Conservation (phyloP, 2,797 vertebrate genomes). For the Sebastes miniatus region DNA sequence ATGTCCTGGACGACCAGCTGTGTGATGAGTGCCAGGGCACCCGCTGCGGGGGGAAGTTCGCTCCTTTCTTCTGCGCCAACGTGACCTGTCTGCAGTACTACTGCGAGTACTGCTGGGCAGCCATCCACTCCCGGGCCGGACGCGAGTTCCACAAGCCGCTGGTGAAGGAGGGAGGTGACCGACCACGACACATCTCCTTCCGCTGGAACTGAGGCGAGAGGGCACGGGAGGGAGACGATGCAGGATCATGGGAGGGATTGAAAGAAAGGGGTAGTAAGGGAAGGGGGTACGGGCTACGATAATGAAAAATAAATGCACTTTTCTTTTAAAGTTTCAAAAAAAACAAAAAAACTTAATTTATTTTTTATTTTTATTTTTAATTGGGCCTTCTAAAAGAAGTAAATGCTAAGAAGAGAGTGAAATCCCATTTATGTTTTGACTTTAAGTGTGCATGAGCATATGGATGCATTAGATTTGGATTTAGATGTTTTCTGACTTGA, state of each 20-base stretch:
- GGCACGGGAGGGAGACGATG: constrained; percentile 65
- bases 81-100: constrained; percentile 99
- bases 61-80: constrained; percentile 99
- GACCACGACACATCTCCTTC: constrained; percentile 99
- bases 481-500: constrained; percentile 82
- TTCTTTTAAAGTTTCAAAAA: constrained; percentile 87
- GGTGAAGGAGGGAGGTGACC: constrained; percentile 99
- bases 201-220: constrained; percentile 95
- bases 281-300: constrained; percentile 75
- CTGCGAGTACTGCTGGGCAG: constrained; percentile 99
- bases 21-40: constrained; percentile 99
- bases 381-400: constrained; percentile 78
- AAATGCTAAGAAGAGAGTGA: constrained; percentile 76
- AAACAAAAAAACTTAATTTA: constrained; percentile 74
- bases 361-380: constrained; percentile 70
- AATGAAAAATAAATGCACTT: constrained; percentile 97
- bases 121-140: constrained; percentile 98
- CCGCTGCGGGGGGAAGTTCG: constrained; percentile 98
- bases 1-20: constrained; percentile 99
- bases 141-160: constrained; percentile 99
- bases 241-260: constrained; percentile 58
- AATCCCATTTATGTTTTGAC: constrained; percentile 83
- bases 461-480: constrained; percentile 85
- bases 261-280: constrained; percentile 57
- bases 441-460: constrained; percentile 85